These are phyloP conservation scores for Polia nebulosa DNA, from an alignment of 2,888 invertebrate species.

Conservation along the genomic window DNA sequence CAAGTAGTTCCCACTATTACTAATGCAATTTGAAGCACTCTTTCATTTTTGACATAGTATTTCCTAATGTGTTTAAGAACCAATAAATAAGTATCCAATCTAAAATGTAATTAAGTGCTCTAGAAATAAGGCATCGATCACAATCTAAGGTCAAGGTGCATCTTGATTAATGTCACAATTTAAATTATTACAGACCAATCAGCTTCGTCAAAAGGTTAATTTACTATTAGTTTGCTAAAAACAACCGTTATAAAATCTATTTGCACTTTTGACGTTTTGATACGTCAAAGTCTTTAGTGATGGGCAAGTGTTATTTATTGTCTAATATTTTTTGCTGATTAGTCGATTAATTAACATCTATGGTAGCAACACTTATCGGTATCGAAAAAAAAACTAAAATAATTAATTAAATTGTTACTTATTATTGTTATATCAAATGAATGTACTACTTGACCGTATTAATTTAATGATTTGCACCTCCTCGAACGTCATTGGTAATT, in stretches of 20 bases:
- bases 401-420: constrained; percentile 19
- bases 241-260: constrained; percentile 13
- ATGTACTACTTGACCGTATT: constrained; percentile 49
- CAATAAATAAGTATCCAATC: constrained; percentile 35
- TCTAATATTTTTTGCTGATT: constrained; percentile 27
- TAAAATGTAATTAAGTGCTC: constrained; percentile 46
- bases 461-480: constrained; percentile 57
- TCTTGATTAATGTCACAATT: constrained; percentile 46
- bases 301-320: background rate
- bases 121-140: constrained; percentile 36
- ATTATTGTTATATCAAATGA: constrained; percentile 24
- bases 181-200: constrained; percentile 28
- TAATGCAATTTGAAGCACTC: constrained; percentile 2
- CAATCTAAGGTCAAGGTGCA: constrained; percentile 55
- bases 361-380: constrained; percentile 3
- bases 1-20: background rate
- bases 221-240: constrained; percentile 24
- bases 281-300: constrained; percentile 25
- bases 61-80: constrained; percentile 15
- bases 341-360: constrained; percentile 43
- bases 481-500: constrained; percentile 47
- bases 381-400: background rate
- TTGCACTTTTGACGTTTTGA: constrained; percentile 18
- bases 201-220: constrained; percentile 51
- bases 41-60: constrained; percentile 5